A percentile compares a stretch with the other conserved stretches of the same genome.
phyloP scores from a whole-genome alignment of 2,113 vertebrate species.

The Nansenia antarctica region DNA sequence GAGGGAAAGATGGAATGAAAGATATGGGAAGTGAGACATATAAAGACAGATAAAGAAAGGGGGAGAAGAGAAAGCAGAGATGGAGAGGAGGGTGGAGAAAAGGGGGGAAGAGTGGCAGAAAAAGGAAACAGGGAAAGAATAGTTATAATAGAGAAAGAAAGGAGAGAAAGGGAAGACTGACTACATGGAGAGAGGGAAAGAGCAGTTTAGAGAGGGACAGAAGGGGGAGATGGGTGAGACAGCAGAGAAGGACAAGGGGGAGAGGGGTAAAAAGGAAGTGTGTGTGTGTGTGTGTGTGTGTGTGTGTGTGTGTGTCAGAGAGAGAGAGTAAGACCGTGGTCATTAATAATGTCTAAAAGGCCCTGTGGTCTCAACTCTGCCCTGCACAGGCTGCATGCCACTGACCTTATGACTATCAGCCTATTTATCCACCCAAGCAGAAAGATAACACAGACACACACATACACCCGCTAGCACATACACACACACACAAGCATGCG shows the following conservation, averaged over 20 bases:
- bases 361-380: constrained; percentile 13
- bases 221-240: not conserved
- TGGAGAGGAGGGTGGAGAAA: constrained; percentile 40
- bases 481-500: constrained; percentile 14
- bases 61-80: constrained; percentile 42
- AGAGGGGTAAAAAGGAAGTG: constrained; percentile 51
- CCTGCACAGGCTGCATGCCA: constrained; percentile 38
- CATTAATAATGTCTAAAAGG: constrained; percentile 61
- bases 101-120: not conserved
- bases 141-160: no score
- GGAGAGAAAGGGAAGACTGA: not conserved
- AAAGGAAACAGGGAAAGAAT: not conserved
- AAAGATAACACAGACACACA: constrained; percentile 11
- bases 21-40: constrained; percentile 20
- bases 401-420: constrained; percentile 40
- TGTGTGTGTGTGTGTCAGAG: not conserved
- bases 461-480: constrained; percentile 13
- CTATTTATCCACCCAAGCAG: constrained; percentile 34
- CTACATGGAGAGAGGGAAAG: constrained; percentile 2
- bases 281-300: not conserved
- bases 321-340: constrained; percentile 11
- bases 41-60: constrained; percentile 41
- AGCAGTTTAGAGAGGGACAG: constrained; percentile 15
- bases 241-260: constrained; percentile 16
- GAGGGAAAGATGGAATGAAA: not conserved